phyloP scores from a whole-genome alignment of 2,797 vertebrate genomes.

The Peromyscus attwateri region DNA sequence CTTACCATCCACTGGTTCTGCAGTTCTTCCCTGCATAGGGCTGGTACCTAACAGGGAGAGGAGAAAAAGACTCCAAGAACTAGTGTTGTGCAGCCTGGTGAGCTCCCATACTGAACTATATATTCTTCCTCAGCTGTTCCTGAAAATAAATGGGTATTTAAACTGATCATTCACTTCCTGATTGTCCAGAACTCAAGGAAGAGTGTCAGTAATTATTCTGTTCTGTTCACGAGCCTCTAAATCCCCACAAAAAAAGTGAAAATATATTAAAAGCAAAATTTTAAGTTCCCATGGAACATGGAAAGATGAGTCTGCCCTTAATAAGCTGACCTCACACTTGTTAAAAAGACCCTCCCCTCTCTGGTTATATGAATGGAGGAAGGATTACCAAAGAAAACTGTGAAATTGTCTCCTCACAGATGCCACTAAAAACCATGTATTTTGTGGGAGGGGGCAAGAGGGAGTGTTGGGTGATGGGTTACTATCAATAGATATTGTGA shows the following conservation, averaged over 20 bases:
- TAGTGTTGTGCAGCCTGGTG: not conserved
- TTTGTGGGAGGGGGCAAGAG: not conserved
- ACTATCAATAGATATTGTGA: not conserved
- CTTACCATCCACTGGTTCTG: not conserved
- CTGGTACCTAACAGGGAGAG: not conserved
- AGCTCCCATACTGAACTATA: not conserved
- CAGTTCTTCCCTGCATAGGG: not conserved
- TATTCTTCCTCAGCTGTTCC: not conserved
- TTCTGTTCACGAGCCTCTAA: not conserved
- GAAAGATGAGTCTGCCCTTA: not conserved
- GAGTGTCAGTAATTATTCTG: not conserved
- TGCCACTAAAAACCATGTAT: not conserved
- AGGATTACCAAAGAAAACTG: not conserved
- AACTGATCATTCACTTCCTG: not conserved
- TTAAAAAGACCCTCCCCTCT: not conserved
- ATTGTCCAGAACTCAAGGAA: constrained; percentile 19
- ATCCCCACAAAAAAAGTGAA: not conserved
- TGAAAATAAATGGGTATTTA: not conserved
- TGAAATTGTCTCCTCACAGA: not conserved
- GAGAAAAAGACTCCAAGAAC: not conserved
- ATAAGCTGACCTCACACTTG: not conserved
- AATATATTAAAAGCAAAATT: constrained; percentile 38
- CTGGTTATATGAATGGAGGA: not conserved
- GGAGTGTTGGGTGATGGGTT: not conserved
- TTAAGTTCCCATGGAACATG: not conserved